phyloP scores from a whole-genome alignment of 1,140 invertebrate species.

The Danaus plexippus region DNA sequence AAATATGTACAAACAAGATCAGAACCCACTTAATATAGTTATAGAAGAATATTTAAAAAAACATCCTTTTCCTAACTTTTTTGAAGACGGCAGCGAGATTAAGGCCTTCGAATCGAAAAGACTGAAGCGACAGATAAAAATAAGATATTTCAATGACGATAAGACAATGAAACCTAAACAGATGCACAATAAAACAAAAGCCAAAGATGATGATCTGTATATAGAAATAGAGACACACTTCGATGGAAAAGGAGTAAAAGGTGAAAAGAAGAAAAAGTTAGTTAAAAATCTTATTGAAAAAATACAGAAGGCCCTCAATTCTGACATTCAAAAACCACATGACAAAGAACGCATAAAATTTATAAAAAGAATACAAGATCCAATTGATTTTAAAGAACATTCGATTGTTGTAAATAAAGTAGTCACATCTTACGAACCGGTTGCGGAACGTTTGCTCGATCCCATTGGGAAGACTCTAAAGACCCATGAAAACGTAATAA shows the following conservation, averaged over 20 bases:
- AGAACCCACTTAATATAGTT: slow-evolving; percentile 30
- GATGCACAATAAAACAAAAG: slow-evolving; percentile 22
- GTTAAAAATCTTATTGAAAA: slow-evolving; percentile 48
- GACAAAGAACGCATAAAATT: slow-evolving; percentile 29
- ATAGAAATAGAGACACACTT: slow-evolving; percentile 66
- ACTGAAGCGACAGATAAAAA: slow-evolving; percentile 42
- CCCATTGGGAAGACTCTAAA: slow-evolving; percentile 43
- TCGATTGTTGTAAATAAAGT: slow-evolving; percentile 18
- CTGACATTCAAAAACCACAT: slow-evolving; percentile 20
- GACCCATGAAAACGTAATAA: slow-evolving; percentile 21
- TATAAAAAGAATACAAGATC: slow-evolving; percentile 49
- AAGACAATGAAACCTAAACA: slow-evolving; percentile 18
- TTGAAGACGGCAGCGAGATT: slow-evolving; percentile 14
- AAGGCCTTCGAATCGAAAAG: slow-evolving; percentile 29
- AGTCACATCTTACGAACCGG: slow-evolving; percentile 13
- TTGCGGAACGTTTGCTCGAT: slow-evolving; percentile 37
- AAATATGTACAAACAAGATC: slow-evolving; percentile 4
- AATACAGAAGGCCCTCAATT: slow-evolving; percentile 53
- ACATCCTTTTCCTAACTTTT: slow-evolving; percentile 16
- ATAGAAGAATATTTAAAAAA: slow-evolving; percentile 38
- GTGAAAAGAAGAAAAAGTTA: slow-evolving; percentile 52
- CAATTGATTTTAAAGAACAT: slow-evolving; percentile 29
- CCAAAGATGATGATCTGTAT: slow-evolving; percentile 47
- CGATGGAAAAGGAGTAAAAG: slow-evolving; percentile 46
- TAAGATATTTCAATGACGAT: slow-evolving; percentile 30